These are phyloP conservation scores for Orthonyx spaldingii DNA, from an alignment of 2,113 vertebrate species.

Conservation along the genomic window DNA sequence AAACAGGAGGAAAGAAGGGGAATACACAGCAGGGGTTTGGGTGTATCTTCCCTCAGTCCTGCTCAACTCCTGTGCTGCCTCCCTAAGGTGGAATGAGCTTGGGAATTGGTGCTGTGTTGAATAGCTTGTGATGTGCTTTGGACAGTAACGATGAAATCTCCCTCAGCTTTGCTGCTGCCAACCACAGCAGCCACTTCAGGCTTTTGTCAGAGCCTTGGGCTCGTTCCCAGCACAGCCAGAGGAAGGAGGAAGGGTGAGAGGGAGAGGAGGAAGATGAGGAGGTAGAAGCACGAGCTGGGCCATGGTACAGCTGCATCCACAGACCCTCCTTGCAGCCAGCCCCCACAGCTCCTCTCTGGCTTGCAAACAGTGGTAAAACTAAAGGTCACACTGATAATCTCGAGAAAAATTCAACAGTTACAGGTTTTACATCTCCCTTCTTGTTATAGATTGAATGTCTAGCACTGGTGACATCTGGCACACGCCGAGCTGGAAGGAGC, in stretches of 20 bases:
- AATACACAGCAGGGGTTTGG: background rate
- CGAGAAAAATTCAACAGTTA: conserved; percentile 63
- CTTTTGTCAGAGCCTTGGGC: background rate
- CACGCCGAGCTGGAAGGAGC: background rate
- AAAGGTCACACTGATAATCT: conserved; percentile 42
- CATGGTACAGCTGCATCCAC: background rate
- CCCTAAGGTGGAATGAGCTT: background rate
- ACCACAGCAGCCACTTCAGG: background rate
- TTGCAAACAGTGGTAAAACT: conserved; percentile 20
- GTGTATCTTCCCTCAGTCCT: background rate
- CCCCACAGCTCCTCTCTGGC: background rate
- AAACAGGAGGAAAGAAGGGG: background rate
- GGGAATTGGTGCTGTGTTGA: background rate
- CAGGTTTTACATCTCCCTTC: conserved; percentile 6
- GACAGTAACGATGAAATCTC: background rate
- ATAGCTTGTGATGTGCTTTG: background rate
- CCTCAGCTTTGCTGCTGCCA: background rate
- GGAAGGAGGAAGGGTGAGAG: background rate
- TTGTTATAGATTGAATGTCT: conserved; percentile 6
- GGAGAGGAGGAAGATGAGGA: background rate
- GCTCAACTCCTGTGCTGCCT: background rate
- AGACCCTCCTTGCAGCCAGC: background rate
- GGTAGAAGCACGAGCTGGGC: background rate
- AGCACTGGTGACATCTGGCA: background rate
- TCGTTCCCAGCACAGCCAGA: background rate